These are phyloP conservation scores for Elaeidobius kamerunicus DNA, from an alignment of 2,888 invertebrate species.

Conservation along the genomic window DNA sequence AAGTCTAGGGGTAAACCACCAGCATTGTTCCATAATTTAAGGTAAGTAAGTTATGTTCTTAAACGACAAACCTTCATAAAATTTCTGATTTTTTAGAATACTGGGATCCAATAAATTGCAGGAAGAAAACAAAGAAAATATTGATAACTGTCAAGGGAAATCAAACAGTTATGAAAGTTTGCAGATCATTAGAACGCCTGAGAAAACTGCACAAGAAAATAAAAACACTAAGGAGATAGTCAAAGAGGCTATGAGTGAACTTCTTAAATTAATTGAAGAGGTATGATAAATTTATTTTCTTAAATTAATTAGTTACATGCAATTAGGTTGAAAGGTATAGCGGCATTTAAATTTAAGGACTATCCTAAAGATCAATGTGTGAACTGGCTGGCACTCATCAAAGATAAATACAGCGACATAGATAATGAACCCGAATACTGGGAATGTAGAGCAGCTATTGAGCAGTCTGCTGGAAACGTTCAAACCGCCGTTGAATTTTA, in stretches of 20 bases:
- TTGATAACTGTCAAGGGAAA: conserved; percentile 47
- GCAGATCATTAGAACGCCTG: neutral
- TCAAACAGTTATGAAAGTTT: conserved; percentile 43
- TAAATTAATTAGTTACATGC: conserved; percentile 4
- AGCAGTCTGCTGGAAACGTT: conserved; percentile 55
- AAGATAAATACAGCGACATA: conserved; percentile 49
- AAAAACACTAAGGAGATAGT: conserved; percentile 33
- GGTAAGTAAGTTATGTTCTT: too few species aligned
- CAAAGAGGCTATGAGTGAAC: conserved; percentile 53
- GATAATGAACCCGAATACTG: conserved; percentile 55
- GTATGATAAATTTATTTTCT: conserved; percentile 44
- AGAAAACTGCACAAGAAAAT: neutral
- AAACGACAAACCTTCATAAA: too few species aligned
- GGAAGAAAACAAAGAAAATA: conserved; percentile 57
- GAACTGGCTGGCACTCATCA: conserved; percentile 55
- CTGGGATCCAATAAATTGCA: conserved; percentile 27
- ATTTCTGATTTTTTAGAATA: conserved; percentile 19
- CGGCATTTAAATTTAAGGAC: too few species aligned
- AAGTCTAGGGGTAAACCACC: conserved; percentile 48
- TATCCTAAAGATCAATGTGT: conserved; percentile 57
- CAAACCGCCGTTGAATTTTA: conserved; percentile 58
- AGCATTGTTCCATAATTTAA: conserved; percentile 30
- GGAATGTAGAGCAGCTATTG: conserved; percentile 60
- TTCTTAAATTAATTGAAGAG: conserved; percentile 54
- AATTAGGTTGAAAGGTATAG: too few species aligned